Base-by-base conservation (phyloP, 2,888 invertebrate genomes). In the Leucophora obtusa region DNA sequence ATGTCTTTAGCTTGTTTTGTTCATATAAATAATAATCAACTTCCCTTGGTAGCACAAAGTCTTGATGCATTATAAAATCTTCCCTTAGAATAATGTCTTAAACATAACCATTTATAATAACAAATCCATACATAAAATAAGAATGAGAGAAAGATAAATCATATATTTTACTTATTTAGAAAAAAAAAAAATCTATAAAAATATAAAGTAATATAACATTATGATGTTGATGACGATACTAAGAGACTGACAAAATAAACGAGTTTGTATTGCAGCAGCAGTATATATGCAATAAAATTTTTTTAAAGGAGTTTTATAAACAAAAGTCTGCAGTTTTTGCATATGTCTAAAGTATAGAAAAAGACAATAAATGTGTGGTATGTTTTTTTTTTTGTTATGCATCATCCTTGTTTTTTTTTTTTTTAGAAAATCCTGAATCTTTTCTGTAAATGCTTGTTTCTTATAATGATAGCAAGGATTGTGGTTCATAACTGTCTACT, bases 81-180 rank as follows among this genome's bases (percentile, higher is more conserved):
- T 60, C 24, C 51, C 18, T 35, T 47, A n/a, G 17, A 51, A 38
- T 24, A 65, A 33, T 68, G 60, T 68, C 66, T 63, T 51, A 18
- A 62, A 65, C 47, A 65, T 62, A 58, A 56, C n/a, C 66, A 78
- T 78, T 78, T 72, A 72, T 78, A 78, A 78, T 72, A 66, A 66
- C 71, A 77, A 77, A 77, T 77, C 77, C 71, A 62, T 71, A 72
- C 56, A 76, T 47, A 15, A 62, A 10, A 35, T 47, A 15, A 62
- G 35, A 35, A 35, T 17, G 33, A 11, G 11, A 35, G 21, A 66
- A 21, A 66, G 54, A 66, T 66, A 66, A 66, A 66, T 66, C 65
- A 66, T 66, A 53, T 54, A 66, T 66, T n/a, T 66, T 54, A 54
- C 15, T 51, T 21, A 21, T 21, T 65, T 51, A 11, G 50, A 21